Base-by-base conservation (phyloP, 2,888 invertebrate species). In the Furcula furcula region DNA sequence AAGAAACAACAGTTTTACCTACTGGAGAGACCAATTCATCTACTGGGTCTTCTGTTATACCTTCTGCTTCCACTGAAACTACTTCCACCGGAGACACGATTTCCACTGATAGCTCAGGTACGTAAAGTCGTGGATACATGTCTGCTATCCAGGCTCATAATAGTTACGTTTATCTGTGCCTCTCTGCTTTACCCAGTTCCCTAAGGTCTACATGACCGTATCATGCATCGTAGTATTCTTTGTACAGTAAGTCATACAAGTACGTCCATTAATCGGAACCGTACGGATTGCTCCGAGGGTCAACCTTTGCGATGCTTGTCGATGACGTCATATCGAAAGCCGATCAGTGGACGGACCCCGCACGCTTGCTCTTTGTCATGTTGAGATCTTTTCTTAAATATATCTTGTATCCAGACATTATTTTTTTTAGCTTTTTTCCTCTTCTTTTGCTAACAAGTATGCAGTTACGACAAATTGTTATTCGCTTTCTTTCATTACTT, bases 281-380 rank as follows among this genome's bases (percentile, higher is more conserved):
- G n/a, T n/a, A n/a, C n/a, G n/a, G n/a, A n/a, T 16, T 46, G 36
- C 46, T 38, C 35, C 36, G 38, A 36, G 31, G 26, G 46, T 36
- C 42, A 43, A 43, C 46, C 43, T 35, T 37, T 43, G 34, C 43
- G 38, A 40, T 43, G 42, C 46, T 28, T 49, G 49, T 34, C 40
- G 38, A 49, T 43, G 40, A 43, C 38, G 40, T 48, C 45, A 45
- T 41, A 39, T 37, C 39, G 43, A 29, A 12, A 19, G 29, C 19
- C 29, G 7, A 18, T 29, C 19, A 18, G 19, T 19, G 19, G 19
- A 29, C 18, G 12, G 26, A 20, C 26, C 26, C 22, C 36, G 27
- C 33, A 14, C 33, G 26, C 26, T 19, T 20, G 29, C 25, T 10
- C 29, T n/a, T 6, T 4, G 16, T 10, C 4, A 6, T 7, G 20